phyloP scores from a whole-genome alignment of 1,140 invertebrate genomes.

The Pseudomyrmex concolor region DNA sequence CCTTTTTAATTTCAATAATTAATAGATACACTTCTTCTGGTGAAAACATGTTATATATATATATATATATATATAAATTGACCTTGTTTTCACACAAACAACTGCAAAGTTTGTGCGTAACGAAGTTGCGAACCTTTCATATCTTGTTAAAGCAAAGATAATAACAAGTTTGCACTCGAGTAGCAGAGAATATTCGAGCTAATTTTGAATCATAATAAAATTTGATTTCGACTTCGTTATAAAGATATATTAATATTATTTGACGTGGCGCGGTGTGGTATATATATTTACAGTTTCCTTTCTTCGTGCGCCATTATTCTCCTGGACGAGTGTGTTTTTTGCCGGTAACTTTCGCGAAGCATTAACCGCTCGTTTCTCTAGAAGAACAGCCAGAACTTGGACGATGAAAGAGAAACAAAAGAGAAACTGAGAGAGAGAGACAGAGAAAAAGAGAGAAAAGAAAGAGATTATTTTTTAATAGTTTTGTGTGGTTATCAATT shows the following conservation, averaged over 20 bases:
- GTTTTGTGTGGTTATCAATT: not conserved
- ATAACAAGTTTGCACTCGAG: constrained; percentile 64
- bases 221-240: constrained; percentile 69
- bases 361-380: constrained; percentile 70
- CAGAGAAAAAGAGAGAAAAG: constrained; percentile 1
- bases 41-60: not conserved
- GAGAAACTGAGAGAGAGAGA: not conserved
- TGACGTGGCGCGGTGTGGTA: constrained; percentile 27
- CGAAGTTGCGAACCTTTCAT: not conserved
- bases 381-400: constrained; percentile 17
- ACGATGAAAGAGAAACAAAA: constrained; percentile 2
- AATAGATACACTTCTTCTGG: not conserved
- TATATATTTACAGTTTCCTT: constrained; percentile 46
- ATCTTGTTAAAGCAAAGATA: constrained; percentile 58
- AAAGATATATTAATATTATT: constrained; percentile 73
- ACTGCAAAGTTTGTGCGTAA: constrained; percentile 1
- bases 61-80: not conserved
- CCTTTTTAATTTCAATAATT: constrained; percentile 12
- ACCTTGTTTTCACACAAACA: not conserved
- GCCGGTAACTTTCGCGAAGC: constrained; percentile 67
- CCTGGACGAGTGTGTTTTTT: constrained; percentile 65
- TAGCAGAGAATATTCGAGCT: constrained; percentile 62
- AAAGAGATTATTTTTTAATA: constrained; percentile 36
- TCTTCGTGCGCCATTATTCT: constrained; percentile 64
- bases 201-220: constrained; percentile 72